phyloP scores from a whole-genome alignment of 2,113 vertebrate genomes.

The Epinephelus lanceolatus region DNA sequence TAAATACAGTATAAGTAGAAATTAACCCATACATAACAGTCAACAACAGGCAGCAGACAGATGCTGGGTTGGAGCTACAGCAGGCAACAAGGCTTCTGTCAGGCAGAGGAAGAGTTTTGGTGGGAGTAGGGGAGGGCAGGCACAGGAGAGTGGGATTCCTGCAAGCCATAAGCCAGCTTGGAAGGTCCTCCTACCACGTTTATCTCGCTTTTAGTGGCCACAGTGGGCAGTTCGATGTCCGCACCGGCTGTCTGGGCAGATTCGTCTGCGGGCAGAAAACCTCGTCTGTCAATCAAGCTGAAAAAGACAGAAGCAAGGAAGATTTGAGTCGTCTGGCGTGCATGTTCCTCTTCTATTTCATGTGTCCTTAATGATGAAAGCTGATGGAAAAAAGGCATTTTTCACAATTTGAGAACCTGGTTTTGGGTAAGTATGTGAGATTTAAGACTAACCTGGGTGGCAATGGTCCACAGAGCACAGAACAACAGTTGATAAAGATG shows the following conservation, averaged over 20 bases:
- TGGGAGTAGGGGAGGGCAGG: slow-evolving; percentile 38
- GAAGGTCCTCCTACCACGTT: slow-evolving; percentile 91
- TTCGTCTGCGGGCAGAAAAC: slow-evolving; percentile 87
- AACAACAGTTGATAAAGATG: slow-evolving; percentile 93
- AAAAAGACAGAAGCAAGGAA: slow-evolving; percentile 41
- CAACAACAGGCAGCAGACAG: slow-evolving; percentile 33
- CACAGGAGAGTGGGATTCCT: slow-evolving; percentile 46
- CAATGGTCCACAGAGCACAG: slow-evolving; percentile 93
- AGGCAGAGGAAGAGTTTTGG: slow-evolving; percentile 38
- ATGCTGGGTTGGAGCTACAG: slow-evolving; percentile 27
- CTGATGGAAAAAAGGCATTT: too few relatives aligned
- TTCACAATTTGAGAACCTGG: too few relatives aligned
- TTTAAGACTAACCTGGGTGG: slow-evolving; percentile 89
- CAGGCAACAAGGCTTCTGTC: slow-evolving; percentile 57
- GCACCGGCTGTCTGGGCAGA: slow-evolving; percentile 75
- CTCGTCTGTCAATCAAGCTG: slow-evolving; percentile 95
- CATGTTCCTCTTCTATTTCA: neutral
- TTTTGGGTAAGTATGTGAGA: neutral
- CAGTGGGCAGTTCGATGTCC: slow-evolving; percentile 81
- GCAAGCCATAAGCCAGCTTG: slow-evolving; percentile 64
- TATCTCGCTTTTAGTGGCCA: slow-evolving; percentile 86
- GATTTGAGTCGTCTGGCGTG: neutral
- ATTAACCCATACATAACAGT: slow-evolving; percentile 13
- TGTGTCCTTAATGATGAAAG: neutral
- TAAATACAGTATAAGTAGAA: neutral